These are phyloP conservation scores for Trinectes maculatus DNA, from an alignment of 2,113 vertebrate species.

Conservation along the genomic window DNA sequence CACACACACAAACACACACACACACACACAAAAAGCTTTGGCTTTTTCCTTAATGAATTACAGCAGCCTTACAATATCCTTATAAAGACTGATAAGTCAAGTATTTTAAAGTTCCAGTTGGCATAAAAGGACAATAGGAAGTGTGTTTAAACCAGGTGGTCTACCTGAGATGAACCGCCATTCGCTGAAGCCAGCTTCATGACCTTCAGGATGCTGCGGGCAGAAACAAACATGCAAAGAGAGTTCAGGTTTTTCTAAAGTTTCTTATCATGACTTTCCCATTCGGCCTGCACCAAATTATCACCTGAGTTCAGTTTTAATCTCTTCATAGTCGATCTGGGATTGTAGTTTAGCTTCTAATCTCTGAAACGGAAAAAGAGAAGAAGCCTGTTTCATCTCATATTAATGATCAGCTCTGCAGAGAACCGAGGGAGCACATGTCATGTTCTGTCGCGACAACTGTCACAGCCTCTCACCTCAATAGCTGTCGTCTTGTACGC, in stretches of 20 bases:
- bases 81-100: slow-evolving; percentile 56
- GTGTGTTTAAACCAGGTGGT: slow-evolving; percentile 10
- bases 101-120: neutral
- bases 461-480: slow-evolving; percentile 80
- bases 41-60: slow-evolving; percentile 61
- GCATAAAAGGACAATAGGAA: no score
- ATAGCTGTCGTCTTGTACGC: slow-evolving; percentile 90
- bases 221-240: slow-evolving; percentile 15
- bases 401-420: neutral
- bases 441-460: neutral
- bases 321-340: slow-evolving; percentile 96
- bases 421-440: neutral
- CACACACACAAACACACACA: slow-evolving; percentile 35
- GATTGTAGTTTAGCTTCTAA: slow-evolving; percentile 95
- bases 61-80: slow-evolving; percentile 49
- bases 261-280: neutral
- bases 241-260: slow-evolving; percentile 2
- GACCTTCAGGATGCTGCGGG: slow-evolving; percentile 91
- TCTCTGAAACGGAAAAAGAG: slow-evolving; percentile 71
- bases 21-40: slow-evolving; percentile 45
- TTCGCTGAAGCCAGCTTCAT: slow-evolving; percentile 92
- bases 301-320: slow-evolving; percentile 98
- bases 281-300: neutral
- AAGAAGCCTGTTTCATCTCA: neutral
- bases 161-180: slow-evolving; percentile 90